These are phyloP conservation scores for Aethes cnicana DNA, from an alignment of 2,888 invertebrate species.

Conservation along the genomic window DNA sequence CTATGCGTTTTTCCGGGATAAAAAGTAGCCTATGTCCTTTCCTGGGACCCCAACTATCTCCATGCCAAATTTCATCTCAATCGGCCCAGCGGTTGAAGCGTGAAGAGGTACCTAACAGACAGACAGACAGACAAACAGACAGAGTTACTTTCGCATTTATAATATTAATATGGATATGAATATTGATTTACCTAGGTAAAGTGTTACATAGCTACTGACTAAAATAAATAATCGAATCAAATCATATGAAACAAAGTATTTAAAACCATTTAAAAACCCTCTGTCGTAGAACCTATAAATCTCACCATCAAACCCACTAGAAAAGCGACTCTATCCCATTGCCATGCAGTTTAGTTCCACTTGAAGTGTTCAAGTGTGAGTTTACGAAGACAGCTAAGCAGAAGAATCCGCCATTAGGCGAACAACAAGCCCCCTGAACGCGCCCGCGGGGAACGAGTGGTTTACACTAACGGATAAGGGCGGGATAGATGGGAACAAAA, in stretches of 20 bases:
- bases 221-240: constrained; percentile 5
- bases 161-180: no score
- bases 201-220: no score
- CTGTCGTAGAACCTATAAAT: constrained; percentile 13
- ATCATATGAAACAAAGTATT: neutral
- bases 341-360: neutral
- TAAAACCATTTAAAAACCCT: constrained; percentile 21
- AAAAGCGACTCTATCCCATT: neutral
- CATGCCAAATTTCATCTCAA: no score
- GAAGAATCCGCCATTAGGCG: constrained; percentile 31
- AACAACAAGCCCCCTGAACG: constrained; percentile 31
- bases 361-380: constrained; percentile 2
- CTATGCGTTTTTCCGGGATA: no score
- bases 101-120: no score
- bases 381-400: constrained; percentile 30
- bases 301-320: neutral
- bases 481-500: constrained; percentile 24
- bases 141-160: no score
- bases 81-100: no score
- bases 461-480: constrained; percentile 26
- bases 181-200: no score
- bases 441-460: constrained; percentile 27
- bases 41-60: no score
- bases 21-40: no score
- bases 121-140: no score